A percentile compares a stretch with the other conserved stretches of the same genome.
These are phyloP conservation scores for Brachyhypopomus gauderio DNA, from an alignment of 2,113 vertebrate species.

Conservation along the genomic window DNA sequence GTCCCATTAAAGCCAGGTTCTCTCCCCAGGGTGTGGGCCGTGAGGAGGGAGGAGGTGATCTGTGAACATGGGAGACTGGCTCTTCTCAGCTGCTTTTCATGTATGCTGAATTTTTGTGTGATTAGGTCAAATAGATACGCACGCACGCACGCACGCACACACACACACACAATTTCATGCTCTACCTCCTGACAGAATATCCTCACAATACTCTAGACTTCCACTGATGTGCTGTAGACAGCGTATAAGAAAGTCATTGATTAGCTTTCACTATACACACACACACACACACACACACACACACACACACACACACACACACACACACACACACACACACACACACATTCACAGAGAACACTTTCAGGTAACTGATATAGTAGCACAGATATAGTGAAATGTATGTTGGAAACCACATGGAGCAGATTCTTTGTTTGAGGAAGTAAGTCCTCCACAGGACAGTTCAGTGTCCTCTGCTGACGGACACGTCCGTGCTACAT, in stretches of 20 bases:
- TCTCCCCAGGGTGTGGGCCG: not conserved
- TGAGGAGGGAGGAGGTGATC: not conserved
- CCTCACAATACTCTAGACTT: slow-evolving; percentile 37
- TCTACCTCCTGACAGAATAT: slow-evolving; percentile 13
- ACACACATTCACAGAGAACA: not conserved
- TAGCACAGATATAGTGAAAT: no score
- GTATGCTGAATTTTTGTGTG: slow-evolving; percentile 7
- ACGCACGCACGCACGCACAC: slow-evolving; percentile 11
- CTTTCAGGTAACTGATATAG: no score
- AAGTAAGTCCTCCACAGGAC: no score
- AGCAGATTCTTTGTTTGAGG: not conserved
- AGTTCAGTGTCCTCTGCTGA: no score
- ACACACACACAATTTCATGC: not conserved
- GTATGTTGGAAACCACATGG: not conserved
- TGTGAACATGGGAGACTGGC: not conserved
- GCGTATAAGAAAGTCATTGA: not conserved
- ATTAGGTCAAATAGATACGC: slow-evolving; percentile 16
- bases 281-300: slow-evolving; percentile 16
- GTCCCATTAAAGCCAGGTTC: not conserved
- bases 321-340: slow-evolving; percentile 22
- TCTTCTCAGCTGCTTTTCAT: slow-evolving; percentile 15
- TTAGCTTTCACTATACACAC: not conserved
- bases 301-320: not conserved
- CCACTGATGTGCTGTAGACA: slow-evolving; percentile 56
- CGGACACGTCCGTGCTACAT: no score